Base-by-base conservation (phyloP, 2,797 vertebrate species). In the Oreochromis mossambicus region DNA sequence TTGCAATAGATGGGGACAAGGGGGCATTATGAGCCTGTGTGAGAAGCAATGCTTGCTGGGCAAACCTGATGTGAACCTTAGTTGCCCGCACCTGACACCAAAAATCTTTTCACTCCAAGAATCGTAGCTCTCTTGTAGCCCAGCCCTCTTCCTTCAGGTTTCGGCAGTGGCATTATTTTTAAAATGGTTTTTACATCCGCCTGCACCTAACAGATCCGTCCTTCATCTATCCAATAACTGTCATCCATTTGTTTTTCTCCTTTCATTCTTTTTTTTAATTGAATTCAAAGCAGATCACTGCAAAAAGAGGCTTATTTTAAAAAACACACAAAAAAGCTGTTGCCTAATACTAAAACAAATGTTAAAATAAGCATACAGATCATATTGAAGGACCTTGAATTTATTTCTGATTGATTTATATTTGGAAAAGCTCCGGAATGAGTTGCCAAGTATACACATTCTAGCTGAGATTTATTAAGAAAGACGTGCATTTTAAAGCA, bases 391-490 rank as follows among this genome's bases (percentile, higher is more conserved):
- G 80, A 85, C 77, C 70, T 83, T 68, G 11, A 58, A 77, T 87
- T 81, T 34, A 58, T 61, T 48, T 81, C 51, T 51, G 24, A 55
- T 66, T 52, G 29, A 63, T 75, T 75, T 75, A n/a, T 46, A 29
- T 8, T 70, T 2, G 12, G 21, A 80, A 82, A 90, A 41, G 84
- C 86, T 93, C 90, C 13, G 55, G 34, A 87, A 89, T 82, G 83
- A 93, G 86, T 84, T 90, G 83, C 84, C 54, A 29, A 88, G 84
- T 89, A 86, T 92, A 93, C 94, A 91, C 95, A 94, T 93, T 90
- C 38, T 86, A 84, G 82, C 51, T 83, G 83, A 86, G 63, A 80
- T 83, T 75, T 86, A 21, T 75, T 86, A 63, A 78, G 56, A 84
- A 86, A 78, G 56, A 38, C 4, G 63, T 88, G 83, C 76, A 82